Percentiles rank a stretch among this genome's conserved stretches.
These are phyloP conservation scores for Eonycteris spelaea DNA, from an alignment of 2,113 vertebrate genomes.

Conservation along the genomic window DNA sequence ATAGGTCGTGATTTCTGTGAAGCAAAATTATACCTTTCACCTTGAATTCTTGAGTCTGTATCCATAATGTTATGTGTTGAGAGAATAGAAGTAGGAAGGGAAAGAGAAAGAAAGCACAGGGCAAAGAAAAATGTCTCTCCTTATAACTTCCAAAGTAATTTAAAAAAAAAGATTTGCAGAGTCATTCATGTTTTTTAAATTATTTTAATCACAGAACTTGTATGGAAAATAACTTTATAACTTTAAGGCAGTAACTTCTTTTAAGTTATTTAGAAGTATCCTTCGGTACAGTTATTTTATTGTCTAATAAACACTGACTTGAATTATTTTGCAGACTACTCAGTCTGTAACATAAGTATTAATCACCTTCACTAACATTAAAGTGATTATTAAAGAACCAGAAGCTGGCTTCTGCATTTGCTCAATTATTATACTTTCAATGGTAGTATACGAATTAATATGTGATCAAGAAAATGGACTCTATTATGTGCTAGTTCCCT, in stretches of 20 bases:
- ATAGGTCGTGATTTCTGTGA: slow-evolving; percentile 18
- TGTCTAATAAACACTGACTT: slow-evolving; percentile 48
- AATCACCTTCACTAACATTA: slow-evolving; percentile 8
- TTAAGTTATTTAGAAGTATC: slow-evolving; percentile 40
- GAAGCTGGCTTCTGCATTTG: slow-evolving; percentile 65
- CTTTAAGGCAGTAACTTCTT: slow-evolving; percentile 28
- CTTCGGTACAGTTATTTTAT: slow-evolving; percentile 29
- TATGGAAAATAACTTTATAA: background rate
- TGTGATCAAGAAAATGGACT: slow-evolving; percentile 37
- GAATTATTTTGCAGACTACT: slow-evolving; percentile 45
- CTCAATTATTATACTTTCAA: slow-evolving; percentile 22
- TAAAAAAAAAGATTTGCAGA: background rate
- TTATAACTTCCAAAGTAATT: slow-evolving; percentile 19
- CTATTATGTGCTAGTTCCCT: background rate
- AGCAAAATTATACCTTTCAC: slow-evolving; percentile 7
- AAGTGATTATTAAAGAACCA: slow-evolving; percentile 51
- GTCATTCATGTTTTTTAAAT: slow-evolving; percentile 3
- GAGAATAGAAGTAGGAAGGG: background rate
- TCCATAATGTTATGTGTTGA: background rate
- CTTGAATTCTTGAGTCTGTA: slow-evolving; percentile 26
- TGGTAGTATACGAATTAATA: slow-evolving; percentile 7
- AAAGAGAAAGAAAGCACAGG: background rate
- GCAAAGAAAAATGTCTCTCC: slow-evolving; percentile 20
- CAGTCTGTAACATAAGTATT: slow-evolving; percentile 51
- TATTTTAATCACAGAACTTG: slow-evolving; percentile 25